Evolutionary conservation across 1,140 invertebrate species (phyloP).

Genomic region (Antheraea mylitta): DNA sequence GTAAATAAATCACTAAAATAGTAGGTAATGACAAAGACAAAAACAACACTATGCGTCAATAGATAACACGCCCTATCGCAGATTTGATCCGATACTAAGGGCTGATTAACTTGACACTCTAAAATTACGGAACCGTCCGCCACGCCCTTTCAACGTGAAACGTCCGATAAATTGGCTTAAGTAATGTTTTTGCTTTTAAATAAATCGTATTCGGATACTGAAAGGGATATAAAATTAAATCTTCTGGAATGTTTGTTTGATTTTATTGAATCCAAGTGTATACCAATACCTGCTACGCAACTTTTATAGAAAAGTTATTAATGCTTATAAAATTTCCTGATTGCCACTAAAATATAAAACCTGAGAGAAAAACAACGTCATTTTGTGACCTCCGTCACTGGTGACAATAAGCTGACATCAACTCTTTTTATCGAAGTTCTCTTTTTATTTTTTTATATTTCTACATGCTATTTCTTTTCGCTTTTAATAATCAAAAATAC

Average conservation of each 20-base stretch:
- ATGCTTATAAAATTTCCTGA: no score
- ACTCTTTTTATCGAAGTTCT: no score
- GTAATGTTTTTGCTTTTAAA: neutral
- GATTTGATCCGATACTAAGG: neutral
- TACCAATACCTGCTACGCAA: neutral
- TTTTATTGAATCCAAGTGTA: neutral
- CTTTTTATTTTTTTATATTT: no score
- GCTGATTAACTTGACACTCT: conserved; percentile 13
- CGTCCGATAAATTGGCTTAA: neutral
- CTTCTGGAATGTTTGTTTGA: neutral
- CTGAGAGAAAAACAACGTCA: no score
- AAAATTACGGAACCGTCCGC: conserved; percentile 4
- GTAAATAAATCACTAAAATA: no score
- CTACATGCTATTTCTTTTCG: no score
- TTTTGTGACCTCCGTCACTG: no score
- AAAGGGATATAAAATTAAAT: conserved; percentile 5
- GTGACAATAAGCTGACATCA: no score
- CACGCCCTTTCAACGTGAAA: conserved; percentile 22
- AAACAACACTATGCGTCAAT: neutral
- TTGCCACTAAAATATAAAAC: no score
- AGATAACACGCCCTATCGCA: neutral
- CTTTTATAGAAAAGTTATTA: no score
- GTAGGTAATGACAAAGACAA: no score
- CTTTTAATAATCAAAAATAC: no score
- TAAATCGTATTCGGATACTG: neutral